Percentiles rank a stretch among this genome's conserved stretches.
These are phyloP conservation scores for Oscheius onirici DNA, from an alignment of 2,888 invertebrate genomes.

Conservation along the genomic window DNA sequence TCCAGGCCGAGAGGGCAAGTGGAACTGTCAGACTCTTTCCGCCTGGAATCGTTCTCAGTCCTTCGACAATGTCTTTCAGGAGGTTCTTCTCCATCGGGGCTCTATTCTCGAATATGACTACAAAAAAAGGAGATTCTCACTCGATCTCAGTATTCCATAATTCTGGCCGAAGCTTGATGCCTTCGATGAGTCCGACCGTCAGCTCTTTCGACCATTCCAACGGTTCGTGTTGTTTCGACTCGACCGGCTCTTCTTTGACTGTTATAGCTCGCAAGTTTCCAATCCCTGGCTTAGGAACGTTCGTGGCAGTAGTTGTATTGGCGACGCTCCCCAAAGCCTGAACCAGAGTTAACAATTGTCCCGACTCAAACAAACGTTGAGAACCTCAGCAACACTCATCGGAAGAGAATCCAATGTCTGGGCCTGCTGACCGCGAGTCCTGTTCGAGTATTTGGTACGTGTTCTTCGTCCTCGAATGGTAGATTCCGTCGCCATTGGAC, in stretches of 20 bases:
- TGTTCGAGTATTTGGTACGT: neutral
- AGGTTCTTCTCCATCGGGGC: neutral
- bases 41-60: neutral
- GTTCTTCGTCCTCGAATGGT: neutral
- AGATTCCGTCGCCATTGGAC: neutral
- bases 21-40: neutral
- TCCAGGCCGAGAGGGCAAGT: neutral
- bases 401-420: no score
- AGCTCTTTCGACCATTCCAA: conserved; percentile 7
- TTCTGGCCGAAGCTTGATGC: conserved; percentile 16
- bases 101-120: no score
- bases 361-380: neutral
- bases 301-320: neutral
- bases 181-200: conserved; percentile 9
- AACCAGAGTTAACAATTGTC: neutral
- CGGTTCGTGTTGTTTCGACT: neutral
- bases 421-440: neutral
- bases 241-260: conserved; percentile 1
- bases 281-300: neutral
- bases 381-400: neutral
- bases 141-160: conserved; percentile 2
- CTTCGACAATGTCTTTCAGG: neutral
- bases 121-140: neutral
- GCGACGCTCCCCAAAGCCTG: neutral
- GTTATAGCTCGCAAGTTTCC: neutral